Evolutionary conservation across 1,140 invertebrate genomes (phyloP), one percentile per base, ranked within the genome.

Genomic region (Asobara japonica): DNA sequence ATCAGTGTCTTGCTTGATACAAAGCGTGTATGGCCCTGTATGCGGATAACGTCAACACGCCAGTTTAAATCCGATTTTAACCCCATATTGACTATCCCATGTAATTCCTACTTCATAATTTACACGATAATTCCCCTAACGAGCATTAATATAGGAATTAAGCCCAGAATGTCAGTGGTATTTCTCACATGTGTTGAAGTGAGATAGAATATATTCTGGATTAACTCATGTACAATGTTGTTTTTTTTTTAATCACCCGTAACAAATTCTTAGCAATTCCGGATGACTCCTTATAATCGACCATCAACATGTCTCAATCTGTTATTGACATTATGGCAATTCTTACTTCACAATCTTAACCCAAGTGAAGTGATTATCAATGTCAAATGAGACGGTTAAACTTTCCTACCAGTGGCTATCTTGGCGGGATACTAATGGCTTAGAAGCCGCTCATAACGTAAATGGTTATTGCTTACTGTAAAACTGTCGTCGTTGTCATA

Each of bases 401-500:
- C 22, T 56, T 27, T 56, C 18, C 22, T 22, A 27, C 22, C 51
- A 10, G 51, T 56, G 51, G 18, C 51, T 56, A 25, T 56, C 22
- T 18, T 56, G 51, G 51, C 11, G 51, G 51, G 18, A 56, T 56
- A 56, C 8, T 56, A 56, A 56, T 56, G 51, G 51, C 25, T 56
- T 56, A 3, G 51, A 56, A 56, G 51, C 20, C 13, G 16, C 20
- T 27, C 51, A 27, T 56, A 56, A 56, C 51, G 51, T 25, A 56
- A 56, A 56, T 56, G 51, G 51, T 56, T 25, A 56, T 22, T 56
- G 22, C 51, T 25, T 22, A 27, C 51, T 10, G 51, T 56, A 56
- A 56, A 56, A 56, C 51, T 56, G 51, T 56, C 51, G 51, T 56
- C 51, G 51, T 56, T 56, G 51, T 56, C 51, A 56, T 56, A 56